A percentile compares a stretch with the other conserved stretches of the same genome.
These are phyloP conservation scores for Phymorhynchus buccinoides DNA, from an alignment of 1,140 invertebrate species.

Conservation along the genomic window DNA sequence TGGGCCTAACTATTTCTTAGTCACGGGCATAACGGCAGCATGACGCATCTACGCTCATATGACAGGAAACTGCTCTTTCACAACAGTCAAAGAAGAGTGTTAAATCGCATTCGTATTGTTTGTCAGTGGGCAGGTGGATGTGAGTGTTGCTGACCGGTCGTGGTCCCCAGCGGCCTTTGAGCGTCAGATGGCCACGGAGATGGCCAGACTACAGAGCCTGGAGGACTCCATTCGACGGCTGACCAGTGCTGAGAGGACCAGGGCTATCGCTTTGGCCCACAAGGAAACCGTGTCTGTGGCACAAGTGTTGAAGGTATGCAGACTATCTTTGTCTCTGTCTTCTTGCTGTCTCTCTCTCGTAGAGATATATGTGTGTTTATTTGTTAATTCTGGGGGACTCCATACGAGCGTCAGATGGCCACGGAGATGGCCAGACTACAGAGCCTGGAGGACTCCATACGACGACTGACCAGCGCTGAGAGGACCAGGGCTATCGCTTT, in stretches of 20 bases:
- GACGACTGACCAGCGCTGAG: constrained; percentile 69
- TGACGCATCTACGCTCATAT: too few relatives aligned
- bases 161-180: constrained; percentile 69
- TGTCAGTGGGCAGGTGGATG: too few relatives aligned
- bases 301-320: constrained; percentile 73
- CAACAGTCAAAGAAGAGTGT: too few relatives aligned
- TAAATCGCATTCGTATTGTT: too few relatives aligned
- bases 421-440: constrained; percentile 71
- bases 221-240: constrained; percentile 70
- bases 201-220: constrained; percentile 71
- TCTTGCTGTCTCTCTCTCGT: too few relatives aligned
- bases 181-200: constrained; percentile 63
- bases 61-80: too few relatives aligned
- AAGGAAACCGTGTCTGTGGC: constrained; percentile 73
- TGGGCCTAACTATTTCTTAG: too few relatives aligned
- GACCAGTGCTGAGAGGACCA: constrained; percentile 66
- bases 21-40: too few relatives aligned
- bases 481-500: constrained; percentile 67
- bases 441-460: constrained; percentile 69
- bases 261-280: constrained; percentile 71
- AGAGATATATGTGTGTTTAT: too few relatives aligned
- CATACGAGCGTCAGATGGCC: constrained; percentile 63
- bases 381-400: too few relatives aligned
- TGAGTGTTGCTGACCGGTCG: too few relatives aligned
- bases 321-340: too few relatives aligned